Evolutionary conservation across 2,888 invertebrate genomes (phyloP).

Genomic region (Cancer borealis): DNA sequence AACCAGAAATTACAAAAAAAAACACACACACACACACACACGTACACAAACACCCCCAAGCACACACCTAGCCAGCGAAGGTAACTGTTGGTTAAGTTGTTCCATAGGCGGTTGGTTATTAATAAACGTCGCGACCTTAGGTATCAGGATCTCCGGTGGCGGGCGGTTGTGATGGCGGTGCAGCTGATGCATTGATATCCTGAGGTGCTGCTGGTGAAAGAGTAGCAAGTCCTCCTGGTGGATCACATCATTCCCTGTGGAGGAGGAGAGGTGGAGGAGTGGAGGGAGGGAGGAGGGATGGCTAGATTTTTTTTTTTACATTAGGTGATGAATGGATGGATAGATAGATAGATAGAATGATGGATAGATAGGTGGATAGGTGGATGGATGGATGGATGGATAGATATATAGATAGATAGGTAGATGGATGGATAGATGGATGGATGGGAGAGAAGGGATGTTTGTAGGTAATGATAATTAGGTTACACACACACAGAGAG

Average conservation of each 20-base stretch:
- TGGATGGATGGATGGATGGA: no score
- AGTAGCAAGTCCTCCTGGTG: constrained; percentile 73
- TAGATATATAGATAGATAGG: no score
- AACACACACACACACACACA: background rate
- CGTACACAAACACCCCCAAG: background rate
- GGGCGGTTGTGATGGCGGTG: constrained; percentile 70
- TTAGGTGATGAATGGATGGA: no score
- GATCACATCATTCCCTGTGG: constrained; percentile 75
- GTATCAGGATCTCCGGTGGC: constrained; percentile 76
- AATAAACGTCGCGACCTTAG: constrained; percentile 75
- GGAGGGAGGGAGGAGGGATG: no score
- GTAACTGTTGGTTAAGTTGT: constrained; percentile 70
- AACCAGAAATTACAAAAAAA: no score
- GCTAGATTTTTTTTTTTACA: no score
- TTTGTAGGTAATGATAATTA: no score
- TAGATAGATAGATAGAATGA: no score
- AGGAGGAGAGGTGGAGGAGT: background rate
- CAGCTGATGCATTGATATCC: constrained; percentile 64
- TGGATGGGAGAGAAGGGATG: no score
- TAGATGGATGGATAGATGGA: no score
- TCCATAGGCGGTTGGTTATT: constrained; percentile 75
- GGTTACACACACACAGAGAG: no score
- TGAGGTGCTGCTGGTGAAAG: constrained; percentile 74
- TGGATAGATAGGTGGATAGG: no score
- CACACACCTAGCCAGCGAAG: constrained; percentile 71